Evolutionary conservation across 2,888 invertebrate genomes (phyloP).

Genomic region (Omphaloscelis lunosa): DNA sequence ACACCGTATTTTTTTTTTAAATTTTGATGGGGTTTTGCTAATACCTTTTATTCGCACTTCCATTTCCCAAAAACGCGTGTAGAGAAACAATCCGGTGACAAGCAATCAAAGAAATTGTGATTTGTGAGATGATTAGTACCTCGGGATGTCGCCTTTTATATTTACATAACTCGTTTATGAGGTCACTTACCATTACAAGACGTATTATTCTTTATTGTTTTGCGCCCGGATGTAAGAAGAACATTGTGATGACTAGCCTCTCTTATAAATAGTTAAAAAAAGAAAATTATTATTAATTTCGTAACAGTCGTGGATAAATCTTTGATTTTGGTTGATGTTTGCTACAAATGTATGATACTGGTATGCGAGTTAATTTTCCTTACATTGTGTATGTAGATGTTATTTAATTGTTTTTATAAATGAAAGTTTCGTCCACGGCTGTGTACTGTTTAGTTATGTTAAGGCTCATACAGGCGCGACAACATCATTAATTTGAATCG

Average conservation of each 20-base stretch:
- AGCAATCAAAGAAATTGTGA: not conserved
- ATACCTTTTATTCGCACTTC: not conserved
- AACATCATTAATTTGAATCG: constrained; percentile 43
- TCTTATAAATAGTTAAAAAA: constrained; percentile 32
- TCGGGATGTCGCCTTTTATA: constrained; percentile 36
- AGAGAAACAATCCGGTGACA: no score
- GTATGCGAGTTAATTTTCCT: constrained; percentile 31
- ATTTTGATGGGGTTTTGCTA: not conserved
- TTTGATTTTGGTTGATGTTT: constrained; percentile 37
- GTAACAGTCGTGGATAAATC: constrained; percentile 42
- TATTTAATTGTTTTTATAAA: constrained; percentile 29
- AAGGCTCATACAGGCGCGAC: constrained; percentile 35
- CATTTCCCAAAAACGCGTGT: not conserved
- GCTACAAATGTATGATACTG: constrained; percentile 38
- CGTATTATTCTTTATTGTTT: constrained; percentile 27
- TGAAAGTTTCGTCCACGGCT: constrained; percentile 42
- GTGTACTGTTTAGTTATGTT: constrained; percentile 28
- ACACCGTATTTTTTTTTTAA: no score
- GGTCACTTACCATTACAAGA: not conserved
- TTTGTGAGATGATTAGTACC: not conserved
- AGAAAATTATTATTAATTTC: constrained; percentile 15
- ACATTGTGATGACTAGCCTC: constrained; percentile 33
- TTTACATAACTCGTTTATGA: not conserved
- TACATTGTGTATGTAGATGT: constrained; percentile 27
- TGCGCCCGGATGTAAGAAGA: constrained; percentile 25